Evolutionary conservation across 92 coral and sea anemone species (phyloP).

Genomic region (Siderastrea radians): DNA sequence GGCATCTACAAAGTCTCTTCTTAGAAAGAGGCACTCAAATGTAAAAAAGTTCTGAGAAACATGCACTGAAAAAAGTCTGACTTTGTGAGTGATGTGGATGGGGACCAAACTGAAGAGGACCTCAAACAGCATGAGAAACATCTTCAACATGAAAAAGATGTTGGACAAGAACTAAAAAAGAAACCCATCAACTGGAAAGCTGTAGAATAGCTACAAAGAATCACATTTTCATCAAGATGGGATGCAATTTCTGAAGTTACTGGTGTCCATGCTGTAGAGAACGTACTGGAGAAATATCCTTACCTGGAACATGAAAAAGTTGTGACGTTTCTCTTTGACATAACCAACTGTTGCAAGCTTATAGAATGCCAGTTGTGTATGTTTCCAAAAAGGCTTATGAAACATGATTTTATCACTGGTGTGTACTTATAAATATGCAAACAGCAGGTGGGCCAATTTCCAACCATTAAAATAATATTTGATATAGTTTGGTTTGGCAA

Average conservation of each 20-base stretch:
- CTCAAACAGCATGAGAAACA: constrained; percentile 18
- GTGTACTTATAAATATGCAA: not conserved
- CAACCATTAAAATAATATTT: too few relatives aligned
- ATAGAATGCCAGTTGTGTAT: constrained; percentile 2
- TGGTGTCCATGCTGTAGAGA: constrained; percentile 10
- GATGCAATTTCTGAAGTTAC: constrained; percentile 8
- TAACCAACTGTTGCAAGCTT: not conserved
- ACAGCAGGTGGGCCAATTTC: not conserved
- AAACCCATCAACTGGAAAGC: constrained; percentile 35
- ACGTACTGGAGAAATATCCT: constrained; percentile 13
- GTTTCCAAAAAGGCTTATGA: not conserved
- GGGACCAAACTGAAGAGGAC: not conserved
- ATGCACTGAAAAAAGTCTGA: not conserved
- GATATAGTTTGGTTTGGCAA: too few relatives aligned
- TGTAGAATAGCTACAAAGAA: constrained; percentile 14
- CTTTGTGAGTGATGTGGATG: not conserved
- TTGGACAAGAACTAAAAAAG: not conserved
- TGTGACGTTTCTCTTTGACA: not conserved
- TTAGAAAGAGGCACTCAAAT: constrained; percentile 20
- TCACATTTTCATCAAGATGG: constrained; percentile 23
- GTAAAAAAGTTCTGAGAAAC: not conserved
- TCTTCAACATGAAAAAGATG: not conserved
- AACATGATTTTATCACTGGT: not conserved
- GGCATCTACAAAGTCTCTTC: constrained; percentile 28
- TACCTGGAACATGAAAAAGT: constrained; percentile 29